Evolutionary conservation across 1,140 invertebrate species (phyloP).

Genomic region (Augochlora pura): DNA sequence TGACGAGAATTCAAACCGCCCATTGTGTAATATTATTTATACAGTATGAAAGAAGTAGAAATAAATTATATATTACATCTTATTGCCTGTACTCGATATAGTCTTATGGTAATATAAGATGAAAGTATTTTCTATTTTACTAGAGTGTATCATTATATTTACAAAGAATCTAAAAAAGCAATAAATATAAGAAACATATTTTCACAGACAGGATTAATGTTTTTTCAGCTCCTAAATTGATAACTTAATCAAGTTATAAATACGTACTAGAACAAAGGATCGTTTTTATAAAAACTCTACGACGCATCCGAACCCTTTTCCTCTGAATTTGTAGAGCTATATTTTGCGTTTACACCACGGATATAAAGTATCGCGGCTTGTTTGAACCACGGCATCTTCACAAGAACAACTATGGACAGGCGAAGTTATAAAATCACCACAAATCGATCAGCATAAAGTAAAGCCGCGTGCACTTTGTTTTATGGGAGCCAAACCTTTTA

Average conservation of each 20-base stretch:
- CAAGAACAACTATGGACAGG: constrained; percentile 68
- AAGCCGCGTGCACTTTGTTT: constrained; percentile 69
- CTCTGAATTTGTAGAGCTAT: constrained; percentile 73
- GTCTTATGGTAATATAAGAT: constrained; percentile 1
- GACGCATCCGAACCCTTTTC: constrained; percentile 36
- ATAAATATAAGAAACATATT: constrained; percentile 23
- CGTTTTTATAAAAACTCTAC: constrained; percentile 11
- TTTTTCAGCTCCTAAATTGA: not conserved
- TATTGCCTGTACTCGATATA: not conserved
- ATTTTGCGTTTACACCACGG: constrained; percentile 70
- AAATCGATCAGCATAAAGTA: constrained; percentile 78
- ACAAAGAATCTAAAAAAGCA: not conserved
- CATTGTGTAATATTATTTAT: constrained; percentile 50
- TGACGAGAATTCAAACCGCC: not conserved
- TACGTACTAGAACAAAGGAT: constrained; percentile 40
- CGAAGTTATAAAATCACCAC: constrained; percentile 78
- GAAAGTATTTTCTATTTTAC: constrained; percentile 7
- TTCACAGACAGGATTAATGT: not conserved
- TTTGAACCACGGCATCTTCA: constrained; percentile 70
- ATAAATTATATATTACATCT: constrained; percentile 28
- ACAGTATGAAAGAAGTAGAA: constrained; percentile 30
- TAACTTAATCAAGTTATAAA: no score
- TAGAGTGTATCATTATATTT: constrained; percentile 12
- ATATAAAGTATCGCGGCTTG: constrained; percentile 76
- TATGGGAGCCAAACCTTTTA: constrained; percentile 74